Conservation (phyloP, 1,140 invertebrate species). For the Neodiprion pinetum region DNA sequence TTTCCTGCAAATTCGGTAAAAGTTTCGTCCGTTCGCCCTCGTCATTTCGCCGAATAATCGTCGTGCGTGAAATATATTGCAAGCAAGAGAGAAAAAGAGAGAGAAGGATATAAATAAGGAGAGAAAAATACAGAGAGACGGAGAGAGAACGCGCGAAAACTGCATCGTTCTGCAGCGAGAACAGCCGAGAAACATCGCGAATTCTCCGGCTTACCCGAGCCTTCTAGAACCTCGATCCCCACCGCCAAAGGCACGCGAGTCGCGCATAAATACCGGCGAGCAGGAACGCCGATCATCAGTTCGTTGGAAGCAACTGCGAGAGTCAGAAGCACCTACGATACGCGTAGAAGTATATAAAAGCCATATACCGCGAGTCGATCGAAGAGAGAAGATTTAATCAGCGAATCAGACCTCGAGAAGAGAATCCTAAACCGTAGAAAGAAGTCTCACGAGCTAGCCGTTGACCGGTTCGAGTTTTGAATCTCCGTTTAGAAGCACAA, state of each 20-base stretch:
- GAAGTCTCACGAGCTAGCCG: not conserved
- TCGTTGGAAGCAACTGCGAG: not conserved
- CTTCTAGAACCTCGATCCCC: not conserved
- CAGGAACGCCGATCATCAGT: not conserved
- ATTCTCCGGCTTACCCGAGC: not conserved
- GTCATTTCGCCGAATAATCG: too few species aligned
- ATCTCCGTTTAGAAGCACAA: not conserved
- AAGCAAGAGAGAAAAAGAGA: too few species aligned
- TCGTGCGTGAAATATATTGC: too few species aligned
- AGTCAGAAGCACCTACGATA: not conserved
- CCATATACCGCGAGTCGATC: not conserved
- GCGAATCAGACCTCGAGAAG: not conserved
- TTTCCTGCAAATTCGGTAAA: too few species aligned
- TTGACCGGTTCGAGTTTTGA: too few species aligned
- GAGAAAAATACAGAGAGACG: too few species aligned
- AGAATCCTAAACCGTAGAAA: not conserved
- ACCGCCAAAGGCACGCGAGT: not conserved
- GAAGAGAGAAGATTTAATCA: conserved; percentile 15
- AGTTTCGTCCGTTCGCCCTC: too few species aligned
- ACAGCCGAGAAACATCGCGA: not conserved
- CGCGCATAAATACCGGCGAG: not conserved
- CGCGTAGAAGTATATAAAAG: too few species aligned
- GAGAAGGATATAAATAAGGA: too few species aligned
- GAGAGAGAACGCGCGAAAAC: too few species aligned
- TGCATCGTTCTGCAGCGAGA: not conserved